phyloP scores from a whole-genome alignment of 1,140 invertebrate genomes.

The Leguminivora glycinivorella region DNA sequence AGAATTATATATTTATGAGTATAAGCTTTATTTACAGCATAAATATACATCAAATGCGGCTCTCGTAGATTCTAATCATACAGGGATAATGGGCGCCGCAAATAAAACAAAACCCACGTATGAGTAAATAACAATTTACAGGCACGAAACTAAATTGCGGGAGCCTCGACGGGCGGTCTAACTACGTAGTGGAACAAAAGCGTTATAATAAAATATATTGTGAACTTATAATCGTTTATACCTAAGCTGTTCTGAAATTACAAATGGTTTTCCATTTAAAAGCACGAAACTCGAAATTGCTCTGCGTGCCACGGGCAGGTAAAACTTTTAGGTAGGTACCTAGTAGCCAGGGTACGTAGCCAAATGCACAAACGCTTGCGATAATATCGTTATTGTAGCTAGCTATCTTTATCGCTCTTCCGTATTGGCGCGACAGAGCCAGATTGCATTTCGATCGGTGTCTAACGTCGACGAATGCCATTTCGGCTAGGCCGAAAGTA shows the following conservation, averaged over 20 bases:
- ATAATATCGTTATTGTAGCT: too few species aligned
- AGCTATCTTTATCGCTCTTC: too few species aligned
- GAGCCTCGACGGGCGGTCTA: conserved; percentile 3
- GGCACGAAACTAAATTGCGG: conserved; percentile 32
- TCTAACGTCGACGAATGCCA: too few species aligned
- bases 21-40: background rate
- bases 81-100: conserved; percentile 11
- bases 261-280: background rate
- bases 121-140: conserved; percentile 36
- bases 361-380: too few species aligned
- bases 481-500: background rate
- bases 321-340: too few species aligned
- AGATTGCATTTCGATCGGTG: too few species aligned
- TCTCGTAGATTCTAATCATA: conserved; percentile 28
- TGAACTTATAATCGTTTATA: background rate
- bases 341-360: too few species aligned
- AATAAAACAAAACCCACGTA: conserved; percentile 20
- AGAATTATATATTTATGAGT: background rate
- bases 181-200: background rate
- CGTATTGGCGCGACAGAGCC: too few species aligned
- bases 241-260: background rate
- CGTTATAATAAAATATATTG: conserved; percentile 6
- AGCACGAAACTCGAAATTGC: background rate
- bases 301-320: background rate
- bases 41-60: background rate